phyloP scores from a whole-genome alignment of 2,113 vertebrate genomes.

The Furnarius figulus region DNA sequence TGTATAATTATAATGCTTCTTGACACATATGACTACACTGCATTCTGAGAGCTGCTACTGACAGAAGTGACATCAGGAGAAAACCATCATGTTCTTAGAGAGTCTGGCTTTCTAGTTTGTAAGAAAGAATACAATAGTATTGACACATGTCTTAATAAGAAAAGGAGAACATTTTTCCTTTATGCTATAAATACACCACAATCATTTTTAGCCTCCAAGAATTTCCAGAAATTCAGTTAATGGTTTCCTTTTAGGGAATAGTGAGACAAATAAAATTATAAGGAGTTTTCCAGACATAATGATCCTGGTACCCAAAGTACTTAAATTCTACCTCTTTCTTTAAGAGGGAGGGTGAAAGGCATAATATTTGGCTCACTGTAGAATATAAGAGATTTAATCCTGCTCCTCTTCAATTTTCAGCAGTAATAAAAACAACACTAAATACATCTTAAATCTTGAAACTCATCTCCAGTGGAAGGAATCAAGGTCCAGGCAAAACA shows the following conservation, averaged over 20 bases:
- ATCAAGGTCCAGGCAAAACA: background rate
- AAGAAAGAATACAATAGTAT: background rate
- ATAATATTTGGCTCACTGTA: background rate
- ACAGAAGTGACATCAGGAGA: background rate
- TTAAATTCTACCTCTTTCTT: background rate
- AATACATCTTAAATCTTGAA: background rate
- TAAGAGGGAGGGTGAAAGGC: fast-evolving
- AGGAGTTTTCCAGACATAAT: background rate
- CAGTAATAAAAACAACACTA: background rate
- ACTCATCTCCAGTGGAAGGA: background rate
- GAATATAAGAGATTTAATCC: background rate
- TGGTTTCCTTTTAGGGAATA: background rate
- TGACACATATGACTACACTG: background rate
- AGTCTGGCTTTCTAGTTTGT: background rate
- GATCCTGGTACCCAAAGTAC: background rate
- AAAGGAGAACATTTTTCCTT: background rate
- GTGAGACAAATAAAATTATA: background rate
- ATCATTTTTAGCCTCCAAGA: background rate
- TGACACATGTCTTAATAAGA: background rate
- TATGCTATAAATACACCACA: background rate
- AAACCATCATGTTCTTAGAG: background rate
- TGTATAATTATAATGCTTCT: background rate
- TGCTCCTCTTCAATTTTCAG: background rate
- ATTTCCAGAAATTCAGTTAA: background rate
- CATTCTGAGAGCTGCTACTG: background rate